A percentile compares a stretch with the other conserved stretches of the same genome.
phyloP scores from a whole-genome alignment of 2,888 invertebrate species.

The Deilephila elpenor region DNA sequence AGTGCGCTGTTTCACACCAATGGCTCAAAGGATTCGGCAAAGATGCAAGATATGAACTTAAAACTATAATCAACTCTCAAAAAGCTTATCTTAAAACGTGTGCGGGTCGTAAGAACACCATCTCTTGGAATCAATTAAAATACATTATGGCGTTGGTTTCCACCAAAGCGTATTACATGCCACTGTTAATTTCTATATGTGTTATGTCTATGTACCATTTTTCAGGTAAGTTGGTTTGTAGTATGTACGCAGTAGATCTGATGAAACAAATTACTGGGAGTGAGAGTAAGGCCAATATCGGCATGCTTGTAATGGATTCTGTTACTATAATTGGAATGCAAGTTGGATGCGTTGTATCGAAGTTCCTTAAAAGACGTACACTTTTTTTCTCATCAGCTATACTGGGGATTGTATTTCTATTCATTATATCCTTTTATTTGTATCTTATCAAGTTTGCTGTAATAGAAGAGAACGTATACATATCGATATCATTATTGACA shows the following conservation, averaged over 20 bases:
- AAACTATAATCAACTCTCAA: constrained; percentile 52
- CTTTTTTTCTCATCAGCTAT: constrained; percentile 55
- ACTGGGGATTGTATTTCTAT: constrained; percentile 57
- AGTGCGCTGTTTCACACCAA: constrained; percentile 53
- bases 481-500: constrained; percentile 57
- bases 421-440: constrained; percentile 59
- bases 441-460: constrained; percentile 52
- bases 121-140: constrained; percentile 41
- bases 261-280: constrained; percentile 57
- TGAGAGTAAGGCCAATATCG: constrained; percentile 58
- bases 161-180: constrained; percentile 55
- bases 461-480: constrained; percentile 54
- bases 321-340: constrained; percentile 67
- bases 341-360: constrained; percentile 59
- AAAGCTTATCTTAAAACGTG: constrained; percentile 44
- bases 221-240: constrained; percentile 61
- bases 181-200: constrained; percentile 51
- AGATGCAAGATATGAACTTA: constrained; percentile 53
- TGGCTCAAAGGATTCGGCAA: constrained; percentile 56
- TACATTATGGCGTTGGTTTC: constrained; percentile 42
- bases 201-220: constrained; percentile 58
- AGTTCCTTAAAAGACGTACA: constrained; percentile 57
- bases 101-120: constrained; percentile 36
- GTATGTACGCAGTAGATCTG: constrained; percentile 62
- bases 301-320: constrained; percentile 67